These are phyloP conservation scores for Antheraea yamamai DNA, from an alignment of 2,888 invertebrate species.

Conservation along the genomic window DNA sequence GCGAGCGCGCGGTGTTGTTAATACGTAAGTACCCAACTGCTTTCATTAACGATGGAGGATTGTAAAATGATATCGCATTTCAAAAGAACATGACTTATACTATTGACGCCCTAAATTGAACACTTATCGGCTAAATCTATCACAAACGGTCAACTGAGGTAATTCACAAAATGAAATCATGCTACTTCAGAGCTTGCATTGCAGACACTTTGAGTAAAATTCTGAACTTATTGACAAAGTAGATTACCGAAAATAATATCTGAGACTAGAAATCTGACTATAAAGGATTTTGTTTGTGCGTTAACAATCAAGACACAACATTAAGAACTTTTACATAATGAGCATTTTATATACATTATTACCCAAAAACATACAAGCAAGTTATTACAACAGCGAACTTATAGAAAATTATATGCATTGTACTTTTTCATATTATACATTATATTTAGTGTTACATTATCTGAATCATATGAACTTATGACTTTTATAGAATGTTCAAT, in stretches of 20 bases:
- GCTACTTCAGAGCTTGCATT: conserved; percentile 40
- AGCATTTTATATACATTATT: conserved; percentile 36
- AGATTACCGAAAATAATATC: conserved; percentile 63
- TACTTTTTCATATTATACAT: background rate
- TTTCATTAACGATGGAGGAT: background rate
- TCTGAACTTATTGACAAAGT: conserved; percentile 57
- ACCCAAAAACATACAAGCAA: conserved; percentile 34
- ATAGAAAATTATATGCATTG: background rate
- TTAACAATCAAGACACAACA: conserved; percentile 28
- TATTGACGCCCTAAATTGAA: conserved; percentile 73
- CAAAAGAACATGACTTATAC: conserved; percentile 74
- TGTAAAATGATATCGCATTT: background rate
- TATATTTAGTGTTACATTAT: background rate
- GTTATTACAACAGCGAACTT: conserved; percentile 31
- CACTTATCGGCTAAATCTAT: conserved; percentile 81
- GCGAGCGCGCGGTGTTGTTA: too few species aligned
- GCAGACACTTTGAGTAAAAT: conserved; percentile 51
- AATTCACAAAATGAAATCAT: conserved; percentile 69
- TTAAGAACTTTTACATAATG: conserved; percentile 39
- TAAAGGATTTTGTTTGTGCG: conserved; percentile 63
- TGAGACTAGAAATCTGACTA: conserved; percentile 80
- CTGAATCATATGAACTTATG: background rate
- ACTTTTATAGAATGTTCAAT: background rate
- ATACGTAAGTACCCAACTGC: background rate
- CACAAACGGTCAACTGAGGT: conserved; percentile 80